Evolutionary conservation across 2,797 vertebrate genomes (phyloP).

Genomic region (Erithacus rubecula): DNA sequence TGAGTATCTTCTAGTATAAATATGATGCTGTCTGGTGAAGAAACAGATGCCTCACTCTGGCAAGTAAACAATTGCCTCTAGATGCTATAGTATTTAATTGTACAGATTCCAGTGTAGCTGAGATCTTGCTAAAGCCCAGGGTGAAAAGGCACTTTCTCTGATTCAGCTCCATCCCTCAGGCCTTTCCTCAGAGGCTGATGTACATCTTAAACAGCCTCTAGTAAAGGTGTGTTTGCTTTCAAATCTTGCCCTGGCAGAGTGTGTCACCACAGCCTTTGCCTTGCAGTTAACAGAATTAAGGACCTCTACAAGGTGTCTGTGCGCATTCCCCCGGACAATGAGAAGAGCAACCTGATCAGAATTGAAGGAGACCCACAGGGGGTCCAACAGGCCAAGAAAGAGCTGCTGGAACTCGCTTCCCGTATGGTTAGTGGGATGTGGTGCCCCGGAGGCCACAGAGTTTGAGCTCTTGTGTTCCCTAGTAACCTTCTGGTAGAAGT

Average conservation of each 20-base stretch:
- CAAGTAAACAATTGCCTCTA: not conserved
- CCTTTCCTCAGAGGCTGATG: not conserved
- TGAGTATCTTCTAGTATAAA: not conserved
- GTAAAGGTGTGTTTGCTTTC: not conserved
- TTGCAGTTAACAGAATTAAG: conserved; percentile 97
- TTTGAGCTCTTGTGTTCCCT: not conserved
- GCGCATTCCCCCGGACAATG: conserved; percentile 96
- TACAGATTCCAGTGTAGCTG: not conserved
- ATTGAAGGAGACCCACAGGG: conserved; percentile 98
- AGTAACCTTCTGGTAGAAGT: not conserved
- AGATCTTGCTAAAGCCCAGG: not conserved
- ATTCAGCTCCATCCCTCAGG: not conserved
- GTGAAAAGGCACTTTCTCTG: not conserved
- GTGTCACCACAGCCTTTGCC: not conserved
- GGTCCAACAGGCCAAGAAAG: conserved; percentile 97
- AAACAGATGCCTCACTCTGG: not conserved
- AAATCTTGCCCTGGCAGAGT: not conserved
- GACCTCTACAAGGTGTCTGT: conserved; percentile 98
- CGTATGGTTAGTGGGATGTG: conserved; percentile 86
- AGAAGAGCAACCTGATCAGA: conserved; percentile 96
- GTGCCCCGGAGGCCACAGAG: not conserved
- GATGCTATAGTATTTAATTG: not conserved
- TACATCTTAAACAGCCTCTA: not conserved
- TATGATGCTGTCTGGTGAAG: not conserved
- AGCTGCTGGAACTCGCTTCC: conserved; percentile 95